Evolutionary conservation across 2,113 vertebrate genomes (phyloP), one percentile per base, ranked within the genome.

Genomic region (Camelus dromedarius): DNA sequence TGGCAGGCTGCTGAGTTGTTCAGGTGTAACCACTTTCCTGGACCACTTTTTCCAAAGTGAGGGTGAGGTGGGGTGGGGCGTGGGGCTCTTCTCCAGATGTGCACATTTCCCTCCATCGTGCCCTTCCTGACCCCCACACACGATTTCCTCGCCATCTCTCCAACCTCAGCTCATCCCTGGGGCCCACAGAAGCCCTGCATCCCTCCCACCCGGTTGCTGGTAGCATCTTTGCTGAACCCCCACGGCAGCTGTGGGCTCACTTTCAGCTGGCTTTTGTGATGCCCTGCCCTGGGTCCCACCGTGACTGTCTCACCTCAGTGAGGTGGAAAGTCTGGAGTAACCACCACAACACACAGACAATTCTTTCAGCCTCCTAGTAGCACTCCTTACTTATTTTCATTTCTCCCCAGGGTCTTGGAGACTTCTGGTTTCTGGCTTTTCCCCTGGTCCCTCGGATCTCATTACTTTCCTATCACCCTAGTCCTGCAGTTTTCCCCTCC

Each of bases 181-280:
- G 75, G n/a, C n/a, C 76, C 35, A 19, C 4, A 9, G 18, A 5
- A 35, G 14, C 42, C 22, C 58, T 11, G 1, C n/a, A 26, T 24
- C 14, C 1, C 8, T 30, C 12, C 6, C 0, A 9, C 10, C 32
- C 14, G 0, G n/a, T 9, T 10, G 4, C 42, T 24, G 11, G 15
- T 10, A 69, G 26, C 8, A 4, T 16, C 64, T 64, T 8, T 30
- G 9, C 64, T 24, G 28, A 69, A 42, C 7, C 22, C 19, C 8
- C 28, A 0, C 6, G 16, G 62, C 0, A 0, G 5, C 20, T 38
- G 8, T 0, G 0, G 2, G 0, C 85, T 97, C 24, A 48, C 3
- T 4, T 22, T 16, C 24, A 12, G 5, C 6, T 32, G 42, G 38
- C 50, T 1, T 62, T 67, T 22, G 35, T 58, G 9, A 3, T 18